Evolutionary conservation across 2,888 invertebrate species (phyloP), one percentile per base, ranked within the genome.

Genomic region (Thera obeliscata): DNA sequence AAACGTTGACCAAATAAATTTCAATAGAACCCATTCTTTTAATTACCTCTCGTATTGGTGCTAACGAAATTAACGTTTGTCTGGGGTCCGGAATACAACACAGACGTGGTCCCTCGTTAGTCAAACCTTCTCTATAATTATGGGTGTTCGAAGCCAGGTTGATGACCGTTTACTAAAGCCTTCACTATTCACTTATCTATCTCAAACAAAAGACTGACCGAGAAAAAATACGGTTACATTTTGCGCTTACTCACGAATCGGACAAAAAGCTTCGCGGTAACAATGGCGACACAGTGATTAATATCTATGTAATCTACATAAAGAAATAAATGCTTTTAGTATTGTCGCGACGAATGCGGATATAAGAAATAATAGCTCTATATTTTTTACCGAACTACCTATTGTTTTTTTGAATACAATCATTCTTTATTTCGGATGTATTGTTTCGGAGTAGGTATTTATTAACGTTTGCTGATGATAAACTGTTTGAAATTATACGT

Each of bases 121-220:
- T 79, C 80, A 76, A 84, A 79, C 81, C 81, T 83, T 78, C 82
- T 82, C 81, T 86, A 78, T 90, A 91, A 91, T 90, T 90, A 91
- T 83, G 78, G 78, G 73, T 75, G 76, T 77, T 78, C 75, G 73
- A 61, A 67, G 66, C 72, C 80, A 82, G 90, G 89, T 89, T 85
- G 87, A 86, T 85, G 89, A 89, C 90, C 90, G 88, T 85, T 83
- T 81, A 81, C 84, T 76, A 79, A 83, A 81, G 80, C 74, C 78
- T 78, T 76, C 81, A 80, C 87, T 89, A 89, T 89, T 89, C 90
- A 90, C 88, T 91, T 89, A 91, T 90, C 90, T 89, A 81, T 77
- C 81, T 84, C 88, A 89, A 90, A 93, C 91, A 91, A 91, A 91
- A 86, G 73, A 84, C 76, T 77, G 70, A 74, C 67, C 71, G 74